phyloP scores from a whole-genome alignment of 2,888 invertebrate species.

The Coremacera marginata region DNA sequence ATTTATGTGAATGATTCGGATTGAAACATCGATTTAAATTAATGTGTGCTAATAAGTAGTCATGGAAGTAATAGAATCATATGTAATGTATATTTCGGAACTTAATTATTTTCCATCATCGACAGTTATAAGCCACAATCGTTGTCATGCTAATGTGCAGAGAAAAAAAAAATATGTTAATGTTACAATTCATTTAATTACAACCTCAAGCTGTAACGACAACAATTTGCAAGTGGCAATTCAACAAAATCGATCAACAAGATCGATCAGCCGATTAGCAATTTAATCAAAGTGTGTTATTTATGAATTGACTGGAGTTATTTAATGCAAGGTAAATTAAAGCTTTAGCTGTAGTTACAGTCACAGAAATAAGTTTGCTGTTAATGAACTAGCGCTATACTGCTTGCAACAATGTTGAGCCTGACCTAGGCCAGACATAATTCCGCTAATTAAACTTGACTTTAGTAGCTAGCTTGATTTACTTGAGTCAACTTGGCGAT shows the following conservation, averaged over 20 bases:
- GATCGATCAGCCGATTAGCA: background rate
- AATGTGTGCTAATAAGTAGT: no score
- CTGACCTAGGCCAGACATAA: no score
- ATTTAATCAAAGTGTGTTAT: background rate
- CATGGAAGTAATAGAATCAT: background rate
- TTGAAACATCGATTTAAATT: no score
- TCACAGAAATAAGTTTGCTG: background rate
- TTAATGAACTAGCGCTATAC: background rate
- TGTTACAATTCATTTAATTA: background rate
- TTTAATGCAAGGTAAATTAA: background rate
- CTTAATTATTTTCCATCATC: background rate
- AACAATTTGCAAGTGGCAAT: slow-evolving; percentile 8
- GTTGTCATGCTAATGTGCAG: no score
- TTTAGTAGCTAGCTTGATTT: background rate
- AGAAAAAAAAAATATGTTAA: background rate
- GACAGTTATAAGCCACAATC: no score
- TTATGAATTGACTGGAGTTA: background rate
- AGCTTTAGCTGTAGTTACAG: background rate
- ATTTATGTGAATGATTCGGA: no score
- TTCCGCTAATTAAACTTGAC: background rate
- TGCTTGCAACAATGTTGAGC: no score
- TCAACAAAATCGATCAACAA: slow-evolving; percentile 7
- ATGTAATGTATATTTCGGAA: background rate
- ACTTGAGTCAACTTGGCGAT: background rate
- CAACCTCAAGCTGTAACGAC: background rate